phyloP scores from a whole-genome alignment of 2,113 vertebrate genomes.

The Procavia capensis region DNA sequence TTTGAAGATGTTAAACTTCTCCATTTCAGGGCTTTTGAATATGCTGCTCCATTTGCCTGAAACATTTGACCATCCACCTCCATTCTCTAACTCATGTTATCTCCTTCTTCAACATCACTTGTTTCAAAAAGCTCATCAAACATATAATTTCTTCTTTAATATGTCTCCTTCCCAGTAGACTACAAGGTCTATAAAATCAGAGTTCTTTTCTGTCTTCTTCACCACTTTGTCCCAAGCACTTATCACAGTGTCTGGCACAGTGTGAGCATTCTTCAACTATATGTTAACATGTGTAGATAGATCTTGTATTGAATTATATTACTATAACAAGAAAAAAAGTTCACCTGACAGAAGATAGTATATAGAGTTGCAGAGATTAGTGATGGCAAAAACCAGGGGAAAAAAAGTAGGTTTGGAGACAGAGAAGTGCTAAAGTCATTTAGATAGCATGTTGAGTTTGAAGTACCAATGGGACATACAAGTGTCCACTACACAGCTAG shows the following conservation, averaged over 20 bases:
- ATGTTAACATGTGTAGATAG: background rate
- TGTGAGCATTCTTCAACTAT: background rate
- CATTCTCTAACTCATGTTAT: too few species aligned
- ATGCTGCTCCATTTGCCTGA: background rate
- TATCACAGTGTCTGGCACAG: background rate
- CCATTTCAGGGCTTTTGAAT: background rate
- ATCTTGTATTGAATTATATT: background rate
- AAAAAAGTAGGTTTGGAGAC: background rate
- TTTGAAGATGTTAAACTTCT: slow-evolving; percentile 21
- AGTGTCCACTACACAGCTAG: background rate
- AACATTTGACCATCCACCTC: slow-evolving; percentile 23
- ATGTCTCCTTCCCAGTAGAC: background rate
- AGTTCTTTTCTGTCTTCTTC: too few species aligned
- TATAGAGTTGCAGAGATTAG: background rate
- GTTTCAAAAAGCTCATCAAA: slow-evolving; percentile 2
- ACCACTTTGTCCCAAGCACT: too few species aligned
- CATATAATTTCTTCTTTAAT: background rate
- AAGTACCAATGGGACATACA: background rate
- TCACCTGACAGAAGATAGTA: background rate
- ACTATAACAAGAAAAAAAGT: background rate
- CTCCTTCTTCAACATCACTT: background rate
- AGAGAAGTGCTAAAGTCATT: background rate
- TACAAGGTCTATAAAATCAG: too few species aligned
- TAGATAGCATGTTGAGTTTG: background rate
- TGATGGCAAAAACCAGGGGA: background rate